Conservation (phyloP, 2,888 invertebrate genomes). For the Aphidius colemani region DNA sequence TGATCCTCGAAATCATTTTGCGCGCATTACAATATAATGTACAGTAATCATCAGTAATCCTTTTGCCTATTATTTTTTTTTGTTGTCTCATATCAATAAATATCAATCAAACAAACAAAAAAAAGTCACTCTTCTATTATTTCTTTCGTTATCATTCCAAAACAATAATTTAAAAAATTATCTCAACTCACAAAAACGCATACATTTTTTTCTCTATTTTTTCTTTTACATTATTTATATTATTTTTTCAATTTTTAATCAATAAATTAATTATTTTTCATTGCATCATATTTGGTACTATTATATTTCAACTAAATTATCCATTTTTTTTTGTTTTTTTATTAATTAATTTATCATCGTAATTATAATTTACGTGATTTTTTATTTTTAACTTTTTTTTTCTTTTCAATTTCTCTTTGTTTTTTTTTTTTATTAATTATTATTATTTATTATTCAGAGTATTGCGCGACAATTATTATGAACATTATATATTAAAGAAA, state of each 20-base stretch:
- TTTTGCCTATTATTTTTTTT: constrained; percentile 4
- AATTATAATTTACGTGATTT: constrained; percentile 18
- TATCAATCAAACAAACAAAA: background rate
- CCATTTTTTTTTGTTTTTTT: too few species aligned
- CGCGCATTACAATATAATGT: constrained; percentile 32
- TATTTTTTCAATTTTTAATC: background rate
- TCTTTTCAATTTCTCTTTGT: constrained; percentile 20
- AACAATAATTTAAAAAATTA: background rate
- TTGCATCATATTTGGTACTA: background rate
- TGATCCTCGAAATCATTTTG: constrained; percentile 30
- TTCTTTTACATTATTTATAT: background rate
- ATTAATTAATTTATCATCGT: constrained; percentile 20
- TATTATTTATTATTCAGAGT: constrained; percentile 36
- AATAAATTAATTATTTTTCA: constrained; percentile 4
- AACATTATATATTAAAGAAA: constrained; percentile 31
- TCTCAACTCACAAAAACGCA: background rate
- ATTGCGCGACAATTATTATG: constrained; percentile 39
- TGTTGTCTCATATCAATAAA: background rate
- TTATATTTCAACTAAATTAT: constrained; percentile 14
- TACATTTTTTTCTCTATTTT: constrained; percentile 11
- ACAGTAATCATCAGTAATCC: constrained; percentile 22
- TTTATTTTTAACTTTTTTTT: constrained; percentile 20
- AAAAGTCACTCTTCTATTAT: constrained; percentile 4
- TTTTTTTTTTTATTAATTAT: constrained; percentile 29
- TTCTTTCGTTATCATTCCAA: constrained; percentile 9